Base-by-base conservation (phyloP, 1,140 invertebrate species). In the Drosophila santomea region DNA sequence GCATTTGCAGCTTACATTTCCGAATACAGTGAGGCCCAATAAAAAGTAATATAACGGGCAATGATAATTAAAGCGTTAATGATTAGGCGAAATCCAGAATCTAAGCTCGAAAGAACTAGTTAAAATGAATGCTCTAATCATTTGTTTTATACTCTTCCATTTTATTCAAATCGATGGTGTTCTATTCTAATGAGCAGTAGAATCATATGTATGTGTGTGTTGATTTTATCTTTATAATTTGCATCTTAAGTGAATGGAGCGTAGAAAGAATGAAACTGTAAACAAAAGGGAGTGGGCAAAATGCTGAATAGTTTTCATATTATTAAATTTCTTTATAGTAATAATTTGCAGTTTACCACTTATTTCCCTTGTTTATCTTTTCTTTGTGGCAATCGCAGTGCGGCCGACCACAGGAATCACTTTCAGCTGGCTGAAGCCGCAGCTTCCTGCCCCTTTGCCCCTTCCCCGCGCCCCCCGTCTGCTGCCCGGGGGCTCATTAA, bases 401-500 rank as follows among this genome's bases (percentile, higher is more conserved):
- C 62, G 6, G 58, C 60, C 60, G 38, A 80, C 78, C 78, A 41
- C 79, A 82, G 55, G 39, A 63, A 76, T 50, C 48, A 59, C 48
- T 61, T 55, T 72, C 68, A 59, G 54, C 64, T 44, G 54, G 38
- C 63, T 54, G 36, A 71, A 60, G 74, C 60, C 74, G 52, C 69
- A 61, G 68, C 59, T 75, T 67, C 78, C 64, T 74, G 52, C 54
- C 47, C 50, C 54, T 10, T 41, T 50, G 43, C 28, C 15, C 69
- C 41, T 12, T 20, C 8, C 4, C 1, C 43, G 2, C 38, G 3
- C 12, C 38, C 12, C 4, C 11, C 12, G 11, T 14, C 38, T 10
- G 11, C 25, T 38, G 38, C 36, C 45, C 35, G n/a, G 66, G 20
- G 74, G 83, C 83, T 88, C 82, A 86, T 86, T 86, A 88, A 86